A percentile compares a stretch with the other conserved stretches of the same genome.
Evolutionary conservation across 2,797 vertebrate genomes (phyloP).

Genomic region (Loriculus beryllinus): DNA sequence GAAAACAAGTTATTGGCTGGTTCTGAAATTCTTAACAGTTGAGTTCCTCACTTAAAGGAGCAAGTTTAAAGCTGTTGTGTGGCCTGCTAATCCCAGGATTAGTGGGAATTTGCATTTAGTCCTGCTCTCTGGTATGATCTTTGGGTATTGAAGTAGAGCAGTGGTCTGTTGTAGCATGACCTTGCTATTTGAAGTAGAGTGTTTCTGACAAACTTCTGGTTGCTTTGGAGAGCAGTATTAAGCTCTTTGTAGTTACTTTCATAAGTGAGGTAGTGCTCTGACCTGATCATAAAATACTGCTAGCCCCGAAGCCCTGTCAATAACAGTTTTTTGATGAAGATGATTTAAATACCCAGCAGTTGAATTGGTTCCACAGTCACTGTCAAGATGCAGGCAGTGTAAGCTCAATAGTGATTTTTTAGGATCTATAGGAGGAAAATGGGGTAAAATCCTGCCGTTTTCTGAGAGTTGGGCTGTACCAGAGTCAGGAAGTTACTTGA

Average conservation of each 20-base stretch:
- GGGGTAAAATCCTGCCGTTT: neutral
- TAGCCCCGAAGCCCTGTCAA: neutral
- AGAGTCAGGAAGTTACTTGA: neutral
- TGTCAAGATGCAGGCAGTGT: neutral
- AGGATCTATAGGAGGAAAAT: neutral
- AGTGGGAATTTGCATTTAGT: neutral
- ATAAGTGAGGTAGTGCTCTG: neutral
- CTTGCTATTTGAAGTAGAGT: neutral
- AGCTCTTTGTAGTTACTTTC: neutral
- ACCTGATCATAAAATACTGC: neutral
- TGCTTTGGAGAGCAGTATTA: neutral
- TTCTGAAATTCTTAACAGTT: neutral
- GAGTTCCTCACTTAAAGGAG: neutral
- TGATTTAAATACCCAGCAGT: neutral
- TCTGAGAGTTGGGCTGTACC: neutral
- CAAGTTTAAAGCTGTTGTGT: neutral
- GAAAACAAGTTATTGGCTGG: neutral
- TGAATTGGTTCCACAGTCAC: neutral
- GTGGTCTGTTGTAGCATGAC: neutral
- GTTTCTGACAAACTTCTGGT: neutral
- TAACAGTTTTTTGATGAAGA: neutral
- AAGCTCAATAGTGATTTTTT: neutral
- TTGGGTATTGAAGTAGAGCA: neutral
- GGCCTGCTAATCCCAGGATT: constrained; percentile 9
- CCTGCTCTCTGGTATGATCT: neutral